Conservation (phyloP, 2,888 invertebrate genomes). For the Lepidocyrtinus sp. region DNA sequence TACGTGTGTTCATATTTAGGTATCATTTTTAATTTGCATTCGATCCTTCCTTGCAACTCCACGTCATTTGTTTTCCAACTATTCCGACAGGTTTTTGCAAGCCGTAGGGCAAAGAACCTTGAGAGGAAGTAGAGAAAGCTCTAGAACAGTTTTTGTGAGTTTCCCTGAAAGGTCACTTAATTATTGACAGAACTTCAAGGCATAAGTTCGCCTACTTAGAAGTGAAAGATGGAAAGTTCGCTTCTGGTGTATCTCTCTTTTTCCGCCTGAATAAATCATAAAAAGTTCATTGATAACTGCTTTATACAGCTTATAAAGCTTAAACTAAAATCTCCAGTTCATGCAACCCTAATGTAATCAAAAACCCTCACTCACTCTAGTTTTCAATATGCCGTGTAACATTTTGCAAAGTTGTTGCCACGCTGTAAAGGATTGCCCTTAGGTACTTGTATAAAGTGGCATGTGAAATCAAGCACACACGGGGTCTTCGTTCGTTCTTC, state of each 20-base stretch:
- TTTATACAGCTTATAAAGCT: background rate
- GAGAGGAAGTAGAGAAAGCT: background rate
- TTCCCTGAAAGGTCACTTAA: background rate
- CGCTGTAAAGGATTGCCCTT: constrained; percentile 19
- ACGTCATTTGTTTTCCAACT: background rate
- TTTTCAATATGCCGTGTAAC: background rate
- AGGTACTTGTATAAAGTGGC: background rate
- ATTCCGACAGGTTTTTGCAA: constrained; percentile 7
- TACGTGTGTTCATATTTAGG: too few species aligned
- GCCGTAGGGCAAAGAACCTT: background rate
- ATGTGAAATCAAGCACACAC: background rate
- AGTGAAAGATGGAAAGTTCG: background rate
- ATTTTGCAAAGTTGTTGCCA: constrained; percentile 36
- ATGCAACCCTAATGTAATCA: background rate
- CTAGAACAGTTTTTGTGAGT: background rate
- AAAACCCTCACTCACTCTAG: constrained; percentile 7
- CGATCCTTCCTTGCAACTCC: background rate
- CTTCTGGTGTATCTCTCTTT: too few species aligned
- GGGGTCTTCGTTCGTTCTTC: constrained; percentile 10
- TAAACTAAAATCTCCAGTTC: background rate
- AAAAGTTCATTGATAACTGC: too few species aligned
- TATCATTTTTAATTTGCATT: too few species aligned
- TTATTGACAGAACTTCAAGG: background rate
- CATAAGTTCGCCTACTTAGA: background rate
- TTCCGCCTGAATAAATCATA: constrained; percentile 9